These are phyloP conservation scores for Molanna angustata DNA, from an alignment of 2,888 invertebrate species.

Conservation along the genomic window DNA sequence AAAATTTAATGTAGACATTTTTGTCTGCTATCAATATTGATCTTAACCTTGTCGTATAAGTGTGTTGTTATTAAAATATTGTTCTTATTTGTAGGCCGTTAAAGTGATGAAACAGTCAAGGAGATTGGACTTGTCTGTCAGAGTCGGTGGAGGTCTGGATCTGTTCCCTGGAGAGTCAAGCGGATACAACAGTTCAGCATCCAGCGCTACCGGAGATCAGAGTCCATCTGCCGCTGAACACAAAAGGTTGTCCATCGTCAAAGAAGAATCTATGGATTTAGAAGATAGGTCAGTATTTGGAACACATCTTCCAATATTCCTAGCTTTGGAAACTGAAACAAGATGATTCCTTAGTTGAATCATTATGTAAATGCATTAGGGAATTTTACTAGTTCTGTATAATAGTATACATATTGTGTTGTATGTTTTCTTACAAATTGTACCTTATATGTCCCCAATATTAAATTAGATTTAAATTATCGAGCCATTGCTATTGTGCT, in stretches of 20 bases:
- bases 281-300: constrained; percentile 49
- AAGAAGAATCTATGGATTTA: constrained; percentile 65
- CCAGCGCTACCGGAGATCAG: constrained; percentile 73
- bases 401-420: neutral
- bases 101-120: constrained; percentile 75
- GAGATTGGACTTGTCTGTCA: constrained; percentile 71
- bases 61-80: too few species aligned
- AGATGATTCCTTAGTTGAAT: neutral
- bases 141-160: constrained; percentile 76
- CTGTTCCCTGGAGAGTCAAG: constrained; percentile 79
- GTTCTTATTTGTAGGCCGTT: constrained; percentile 62
- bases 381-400: neutral
- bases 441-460: too few species aligned
- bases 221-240: constrained; percentile 66
- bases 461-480: too few species aligned
- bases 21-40: too few species aligned
- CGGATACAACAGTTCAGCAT: constrained; percentile 82
- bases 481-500: too few species aligned
- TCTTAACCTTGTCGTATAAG: too few species aligned
- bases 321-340: neutral
- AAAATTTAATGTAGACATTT: too few species aligned
- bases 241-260: constrained; percentile 68
- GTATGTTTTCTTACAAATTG: too few species aligned
- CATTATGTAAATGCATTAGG: neutral
- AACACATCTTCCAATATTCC: neutral